Evolutionary conservation across 2,888 invertebrate species (phyloP), one percentile per base, ranked within the genome.

Genomic region (Lutraria lutraria): DNA sequence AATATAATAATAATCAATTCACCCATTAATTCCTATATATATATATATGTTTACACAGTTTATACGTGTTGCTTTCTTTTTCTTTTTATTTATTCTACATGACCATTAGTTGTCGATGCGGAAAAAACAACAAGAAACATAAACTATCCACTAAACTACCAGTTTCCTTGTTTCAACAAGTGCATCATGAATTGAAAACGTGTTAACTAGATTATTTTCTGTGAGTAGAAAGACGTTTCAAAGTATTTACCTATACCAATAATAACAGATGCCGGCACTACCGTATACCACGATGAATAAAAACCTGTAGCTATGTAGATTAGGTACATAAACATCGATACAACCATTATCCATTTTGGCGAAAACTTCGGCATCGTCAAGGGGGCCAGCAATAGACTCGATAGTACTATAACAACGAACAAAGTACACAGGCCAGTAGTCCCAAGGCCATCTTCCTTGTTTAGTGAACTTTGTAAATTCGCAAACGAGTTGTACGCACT

Each of bases 211-310:
- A n/a, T n/a, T n/a, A n/a, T n/a, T n/a, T n/a, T n/a, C n/a, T n/a
- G n/a, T n/a, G n/a, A n/a, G n/a, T n/a, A n/a, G n/a, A n/a, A n/a
- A 56, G 56, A 19, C 15, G 21, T 56, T 31, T 31, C 13, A 80
- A 21, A 52, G 43, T 15, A 19, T 81, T 19, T 86, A 86, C 81
- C 86, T 13, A 81, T 52, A 13, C 86, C 86, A 53, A 86, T 81
- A 53, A 86, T 68, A 0, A 81, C 31, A n/a, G 81, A 86, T 19
- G 81, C 86, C 53, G 86, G 86, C 8, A 81, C 29, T 16, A 86
- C 53, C 21, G 86, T 86, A 21, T 63, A 81, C 86, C 86, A 86
- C 21, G 81, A 43, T 21, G 86, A 54, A 81, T 86, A 81, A 53
- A 81, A 86, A 21, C 86, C 86, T 0, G 86, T 86, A 2, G 68